Percentiles rank a stretch among this genome's conserved stretches.
phyloP scores from a whole-genome alignment of 2,797 vertebrate genomes.

The Otolemur crassicaudatus region DNA sequence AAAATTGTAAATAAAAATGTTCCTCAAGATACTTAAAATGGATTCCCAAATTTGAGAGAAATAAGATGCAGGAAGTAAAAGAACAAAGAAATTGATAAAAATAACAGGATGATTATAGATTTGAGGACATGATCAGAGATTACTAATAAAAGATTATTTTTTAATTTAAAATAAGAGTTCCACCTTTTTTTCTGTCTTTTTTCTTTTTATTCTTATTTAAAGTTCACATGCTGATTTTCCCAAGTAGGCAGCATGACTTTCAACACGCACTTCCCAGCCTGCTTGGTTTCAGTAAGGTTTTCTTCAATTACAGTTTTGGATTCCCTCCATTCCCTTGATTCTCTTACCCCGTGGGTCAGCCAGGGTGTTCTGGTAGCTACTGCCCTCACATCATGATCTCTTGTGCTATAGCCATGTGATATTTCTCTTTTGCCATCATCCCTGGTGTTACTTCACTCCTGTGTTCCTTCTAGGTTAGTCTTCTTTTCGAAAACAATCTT shows the following conservation, averaged over 20 bases:
- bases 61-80: background rate
- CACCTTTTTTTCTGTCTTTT: background rate
- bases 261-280: background rate
- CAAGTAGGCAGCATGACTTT: background rate
- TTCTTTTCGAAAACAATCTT: background rate
- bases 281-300: background rate
- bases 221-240: background rate
- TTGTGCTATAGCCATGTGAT: background rate
- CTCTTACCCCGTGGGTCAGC: background rate
- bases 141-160: background rate
- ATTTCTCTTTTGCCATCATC: background rate
- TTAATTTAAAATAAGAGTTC: background rate
- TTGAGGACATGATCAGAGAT: background rate
- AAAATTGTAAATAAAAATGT: background rate
- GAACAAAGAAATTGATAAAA: background rate
- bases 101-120: background rate
- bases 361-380: background rate
- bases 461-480: background rate
- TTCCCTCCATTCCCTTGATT: background rate
- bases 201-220: background rate
- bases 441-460: background rate
- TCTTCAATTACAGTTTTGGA: background rate
- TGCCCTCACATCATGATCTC: too few relatives aligned
- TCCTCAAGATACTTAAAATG: background rate
- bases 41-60: background rate